Evolutionary conservation across 2,888 invertebrate species (phyloP).

Genomic region (Mythimna impura): DNA sequence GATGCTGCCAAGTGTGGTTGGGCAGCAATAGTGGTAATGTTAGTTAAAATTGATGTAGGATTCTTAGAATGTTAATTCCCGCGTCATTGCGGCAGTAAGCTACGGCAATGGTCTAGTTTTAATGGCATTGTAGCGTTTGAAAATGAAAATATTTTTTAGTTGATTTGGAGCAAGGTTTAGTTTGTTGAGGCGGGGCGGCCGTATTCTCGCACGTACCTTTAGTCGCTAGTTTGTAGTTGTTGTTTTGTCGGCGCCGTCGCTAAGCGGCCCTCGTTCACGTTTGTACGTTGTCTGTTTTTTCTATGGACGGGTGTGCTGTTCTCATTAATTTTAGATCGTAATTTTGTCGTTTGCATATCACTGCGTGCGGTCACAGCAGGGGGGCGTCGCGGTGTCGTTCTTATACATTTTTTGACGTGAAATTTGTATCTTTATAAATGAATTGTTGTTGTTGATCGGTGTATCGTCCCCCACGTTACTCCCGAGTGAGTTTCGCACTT

Average conservation of each 20-base stretch:
- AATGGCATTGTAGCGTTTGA: slow-evolving; percentile 73
- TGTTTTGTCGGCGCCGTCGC: slow-evolving; percentile 73
- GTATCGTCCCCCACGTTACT: slow-evolving; percentile 80
- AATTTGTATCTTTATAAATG: slow-evolving; percentile 83
- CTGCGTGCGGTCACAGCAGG: slow-evolving; percentile 77
- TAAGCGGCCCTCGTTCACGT: slow-evolving; percentile 75
- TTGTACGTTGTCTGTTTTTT: slow-evolving; percentile 71
- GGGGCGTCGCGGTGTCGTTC: slow-evolving; percentile 74
- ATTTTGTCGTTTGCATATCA: slow-evolving; percentile 86
- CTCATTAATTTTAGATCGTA: slow-evolving; percentile 79
- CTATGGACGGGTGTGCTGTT: slow-evolving; percentile 70
- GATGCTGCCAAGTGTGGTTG: slow-evolving; percentile 29
- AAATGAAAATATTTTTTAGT: slow-evolving; percentile 77
- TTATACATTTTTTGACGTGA: slow-evolving; percentile 77
- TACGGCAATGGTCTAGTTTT: slow-evolving; percentile 61
- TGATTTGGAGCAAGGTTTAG: slow-evolving; percentile 79
- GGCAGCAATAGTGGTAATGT: slow-evolving; percentile 54
- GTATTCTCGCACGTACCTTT: slow-evolving; percentile 72
- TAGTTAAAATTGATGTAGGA: slow-evolving; percentile 53
- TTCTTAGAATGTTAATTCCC: slow-evolving; percentile 50
- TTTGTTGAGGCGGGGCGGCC: slow-evolving; percentile 78
- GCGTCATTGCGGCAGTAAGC: slow-evolving; percentile 45
- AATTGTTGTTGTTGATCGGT: slow-evolving; percentile 79
- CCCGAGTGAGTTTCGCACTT: slow-evolving; percentile 84
- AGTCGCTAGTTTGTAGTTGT: slow-evolving; percentile 82